These are phyloP conservation scores for Diadema setosum DNA, from an alignment of 35 echinoderm and acorn worm genomes.

Conservation along the genomic window DNA sequence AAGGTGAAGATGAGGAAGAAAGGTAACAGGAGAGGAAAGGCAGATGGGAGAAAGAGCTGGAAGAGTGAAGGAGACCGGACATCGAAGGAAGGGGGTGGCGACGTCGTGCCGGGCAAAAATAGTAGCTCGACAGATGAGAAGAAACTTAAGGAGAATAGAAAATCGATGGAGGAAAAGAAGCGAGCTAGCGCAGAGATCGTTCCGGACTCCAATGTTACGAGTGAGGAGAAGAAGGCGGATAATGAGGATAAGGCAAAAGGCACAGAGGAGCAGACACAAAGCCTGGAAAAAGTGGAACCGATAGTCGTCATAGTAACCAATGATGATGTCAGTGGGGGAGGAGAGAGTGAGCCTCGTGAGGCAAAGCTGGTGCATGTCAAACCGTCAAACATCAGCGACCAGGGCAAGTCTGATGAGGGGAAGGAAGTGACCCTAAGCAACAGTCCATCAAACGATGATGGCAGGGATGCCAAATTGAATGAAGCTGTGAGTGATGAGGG, in stretches of 20 bases:
- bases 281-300: neutral
- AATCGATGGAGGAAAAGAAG: constrained; percentile 19
- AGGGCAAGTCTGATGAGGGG: neutral
- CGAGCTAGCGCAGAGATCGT: neutral
- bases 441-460: neutral
- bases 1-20: neutral
- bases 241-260: neutral
- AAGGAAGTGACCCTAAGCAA: neutral
- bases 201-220: neutral
- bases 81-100: constrained; percentile 1
- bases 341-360: neutral
- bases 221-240: neutral
- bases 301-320: neutral
- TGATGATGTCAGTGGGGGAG: constrained; percentile 18
- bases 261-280: neutral
- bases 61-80: constrained; percentile 26
- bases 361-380: constrained; percentile 12
- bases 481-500: neutral
- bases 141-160: neutral
- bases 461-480: constrained; percentile 5
- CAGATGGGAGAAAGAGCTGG: neutral
- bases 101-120: neutral
- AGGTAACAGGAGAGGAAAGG: constrained; percentile 13
- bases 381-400: neutral
- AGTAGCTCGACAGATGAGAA: constrained; percentile 4